Evolutionary conservation across 2,888 invertebrate genomes (phyloP), one percentile per base, ranked within the genome.

Genomic region (Malacosoma neustria): DNA sequence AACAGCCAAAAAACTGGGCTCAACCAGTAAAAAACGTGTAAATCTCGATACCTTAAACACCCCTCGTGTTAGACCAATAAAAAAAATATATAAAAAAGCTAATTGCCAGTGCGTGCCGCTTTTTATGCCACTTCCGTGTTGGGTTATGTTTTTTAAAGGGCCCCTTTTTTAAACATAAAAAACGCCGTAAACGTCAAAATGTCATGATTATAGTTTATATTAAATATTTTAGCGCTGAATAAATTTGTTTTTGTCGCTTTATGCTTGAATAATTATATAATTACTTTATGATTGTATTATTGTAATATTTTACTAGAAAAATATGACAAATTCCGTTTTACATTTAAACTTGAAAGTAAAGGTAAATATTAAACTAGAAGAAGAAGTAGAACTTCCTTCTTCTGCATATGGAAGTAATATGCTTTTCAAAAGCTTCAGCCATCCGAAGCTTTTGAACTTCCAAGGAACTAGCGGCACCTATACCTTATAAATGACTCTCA

Each of bases 41-140:
- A 72, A 74, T 69, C 68, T 63, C 68, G 64, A 61, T 72, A 74
- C 70, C 59, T 52, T 57, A 62, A 61, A 65, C 53, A 66, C 80
- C 80, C 75, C 76, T 69, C 52, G 48, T 60, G 56, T 67, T 57
- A 60, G 50, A 50, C 80, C 80, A 81, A 82, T 79, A 72, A 72
- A 79, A 73, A 76, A 72, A 63, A 62, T 63, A 67, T 72, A 82
- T 76, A 77, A 73, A 64, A 51, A 61, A 64, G 55, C 57, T 80
- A 81, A 85, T 84, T 84, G 82, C 73, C 61, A 61, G 60, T 59
- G 48, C 72, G 82, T 75, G 84, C 75, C 74, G 65, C 66, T 58
- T 60, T 68, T 70, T 72, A 70, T 71, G 64, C 50, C 54, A 54
- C 48, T 53, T 62, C 54, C 51, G 55, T 34, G 45, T 46, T 39